Base-by-base conservation (phyloP, 2,888 invertebrate genomes). In the Orchesellides sinensis region DNA sequence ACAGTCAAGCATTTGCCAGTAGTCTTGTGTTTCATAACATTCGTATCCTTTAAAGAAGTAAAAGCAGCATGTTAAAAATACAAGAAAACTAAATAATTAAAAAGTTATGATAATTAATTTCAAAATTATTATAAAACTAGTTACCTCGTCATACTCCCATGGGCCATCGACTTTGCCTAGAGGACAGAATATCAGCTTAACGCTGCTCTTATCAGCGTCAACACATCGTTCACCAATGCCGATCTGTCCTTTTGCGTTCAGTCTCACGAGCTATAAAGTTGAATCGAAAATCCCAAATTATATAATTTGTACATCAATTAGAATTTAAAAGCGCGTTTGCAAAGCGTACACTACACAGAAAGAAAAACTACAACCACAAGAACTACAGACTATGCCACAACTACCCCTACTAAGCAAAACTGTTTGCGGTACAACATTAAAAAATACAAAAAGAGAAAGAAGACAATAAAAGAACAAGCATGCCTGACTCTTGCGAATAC, bases 151-250 rank as follows among this genome's bases (percentile, higher is more conserved):
- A 90, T 95, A 98, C 89, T 94, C 92, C 98, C 98, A 99, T 0
- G 97, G 97, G 0, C 99, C 99, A 89, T 96, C 95, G 1, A 97
- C 98, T 14, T 96, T 96, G 68, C 98, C 98, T 78, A 97, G 92
- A 69, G 95, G 92, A 90, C 99, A 99, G 89, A 96, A 96, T 29
- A 96, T 95, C 84, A 98, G 93, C 90, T 96, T 97, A 17, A 98
- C 93, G 49, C 94, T 95, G 89, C 96, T 95, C 0, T 93, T 92
- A 90, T 96, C 96, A 0, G 96, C 96, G 89, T 97, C 96, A 10
- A 99, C 93, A 89, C 99, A 99, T 59, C 99, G 93, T 91, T 99
- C 99, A 29, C 99, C 99, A 1, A 97, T 95, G 35, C 97, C 96
- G 63, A 98, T 89, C 91, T 99, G 99, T 0, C 99, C 99, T 87